Percentiles rank a stretch among this genome's conserved stretches.
Conservation (phyloP, 2,113 vertebrate genomes). For the Eclectus roratus region DNA sequence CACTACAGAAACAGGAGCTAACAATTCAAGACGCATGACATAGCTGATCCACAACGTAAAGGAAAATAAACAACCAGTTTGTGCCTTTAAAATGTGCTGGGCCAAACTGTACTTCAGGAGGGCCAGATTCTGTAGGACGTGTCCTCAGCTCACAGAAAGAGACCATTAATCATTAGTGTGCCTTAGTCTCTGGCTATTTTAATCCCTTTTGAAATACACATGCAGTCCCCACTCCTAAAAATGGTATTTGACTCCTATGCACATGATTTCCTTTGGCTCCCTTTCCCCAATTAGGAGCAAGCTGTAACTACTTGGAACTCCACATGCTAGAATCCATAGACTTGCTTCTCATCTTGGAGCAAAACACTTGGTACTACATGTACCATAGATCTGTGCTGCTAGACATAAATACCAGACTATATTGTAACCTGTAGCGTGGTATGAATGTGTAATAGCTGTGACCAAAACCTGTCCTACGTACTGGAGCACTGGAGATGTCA, state of each 20-base stretch:
- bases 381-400: accelerated
- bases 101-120: not conserved
- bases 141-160: slow-evolving; percentile 3
- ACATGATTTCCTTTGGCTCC: slow-evolving; percentile 46
- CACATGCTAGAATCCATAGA: not conserved
- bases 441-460: not conserved
- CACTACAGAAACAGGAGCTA: not conserved
- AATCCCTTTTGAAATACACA: slow-evolving; percentile 29
- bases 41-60: not conserved
- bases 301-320: not conserved
- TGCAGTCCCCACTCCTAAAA: slow-evolving; percentile 46
- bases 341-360: not conserved
- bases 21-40: not conserved
- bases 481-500: not conserved
- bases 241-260: slow-evolving; percentile 48
- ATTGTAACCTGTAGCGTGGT: accelerated
- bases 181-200: slow-evolving; percentile 24
- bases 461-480: not conserved
- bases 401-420: not conserved
- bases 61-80: not conserved
- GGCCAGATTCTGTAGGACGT: not conserved
- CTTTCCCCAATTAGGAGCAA: not conserved
- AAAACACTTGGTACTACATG: not conserved
- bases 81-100: not conserved
- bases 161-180: slow-evolving; percentile 5